phyloP scores from a whole-genome alignment of 2,113 vertebrate species.

The Brachyhypopomus gauderio region DNA sequence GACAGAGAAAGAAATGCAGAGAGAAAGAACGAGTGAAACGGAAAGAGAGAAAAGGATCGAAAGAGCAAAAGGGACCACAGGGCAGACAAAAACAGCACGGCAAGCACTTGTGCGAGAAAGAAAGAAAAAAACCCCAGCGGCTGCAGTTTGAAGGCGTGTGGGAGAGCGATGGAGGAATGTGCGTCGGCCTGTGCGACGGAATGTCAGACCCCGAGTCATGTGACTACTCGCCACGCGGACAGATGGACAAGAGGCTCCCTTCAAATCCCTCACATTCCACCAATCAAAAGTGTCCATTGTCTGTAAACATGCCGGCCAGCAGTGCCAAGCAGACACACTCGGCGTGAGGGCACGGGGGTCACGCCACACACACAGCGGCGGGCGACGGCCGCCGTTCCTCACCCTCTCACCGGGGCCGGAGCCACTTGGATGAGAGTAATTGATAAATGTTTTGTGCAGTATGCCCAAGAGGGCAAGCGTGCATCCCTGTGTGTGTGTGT shows the following conservation, averaged over 20 bases:
- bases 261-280: constrained; percentile 29
- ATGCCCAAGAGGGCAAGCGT: constrained; percentile 14
- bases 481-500: constrained; percentile 26
- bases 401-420: constrained; percentile 14
- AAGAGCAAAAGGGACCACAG: not conserved
- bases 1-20: constrained; percentile 5
- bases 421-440: constrained; percentile 33
- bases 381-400: constrained; percentile 13
- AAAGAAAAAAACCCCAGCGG: not conserved
- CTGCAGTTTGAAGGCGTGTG: constrained; percentile 21
- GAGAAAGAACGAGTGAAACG: not conserved
- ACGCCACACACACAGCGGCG: not conserved
- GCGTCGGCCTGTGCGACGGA: constrained; percentile 22
- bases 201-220: constrained; percentile 25
- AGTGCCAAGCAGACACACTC: constrained; percentile 2
- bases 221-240: not conserved
- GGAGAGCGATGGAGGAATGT: constrained; percentile 25
- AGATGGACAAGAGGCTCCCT: constrained; percentile 41
- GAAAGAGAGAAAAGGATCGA: not conserved
- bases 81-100: constrained; percentile 18
- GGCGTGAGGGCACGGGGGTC: not conserved
- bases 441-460: constrained; percentile 37
- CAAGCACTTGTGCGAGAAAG: constrained; percentile 3
- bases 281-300: constrained; percentile 54
- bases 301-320: constrained; percentile 4